A percentile compares a stretch with the other conserved stretches of the same genome.
phyloP scores from a whole-genome alignment of 2,113 vertebrate genomes.

The Leptodactylus fuscus region DNA sequence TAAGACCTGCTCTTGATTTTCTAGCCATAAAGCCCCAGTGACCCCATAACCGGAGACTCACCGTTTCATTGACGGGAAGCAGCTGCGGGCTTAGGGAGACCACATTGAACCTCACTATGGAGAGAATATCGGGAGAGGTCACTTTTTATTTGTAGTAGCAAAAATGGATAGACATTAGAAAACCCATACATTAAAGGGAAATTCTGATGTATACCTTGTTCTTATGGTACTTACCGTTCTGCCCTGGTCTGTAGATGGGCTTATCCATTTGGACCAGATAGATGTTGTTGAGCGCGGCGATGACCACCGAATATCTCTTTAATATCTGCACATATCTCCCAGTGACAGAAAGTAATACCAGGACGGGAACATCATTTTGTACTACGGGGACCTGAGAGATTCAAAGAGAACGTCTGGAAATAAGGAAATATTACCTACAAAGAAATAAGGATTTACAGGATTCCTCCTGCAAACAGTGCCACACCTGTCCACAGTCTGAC shows the following conservation, averaged over 20 bases:
- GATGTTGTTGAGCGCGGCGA: not conserved
- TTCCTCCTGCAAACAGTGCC: too few relatives aligned
- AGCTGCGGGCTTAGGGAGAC: conserved; percentile 7
- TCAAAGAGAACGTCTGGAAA: not conserved
- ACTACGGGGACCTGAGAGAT: not conserved
- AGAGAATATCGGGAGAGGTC: not conserved
- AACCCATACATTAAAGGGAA: too few relatives aligned
- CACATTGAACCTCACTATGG: not conserved
- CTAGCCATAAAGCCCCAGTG: not conserved
- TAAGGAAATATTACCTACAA: too few relatives aligned
- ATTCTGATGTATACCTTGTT: too few relatives aligned
- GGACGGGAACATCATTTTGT: not conserved
- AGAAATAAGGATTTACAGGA: too few relatives aligned
- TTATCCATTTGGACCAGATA: conserved; percentile 35
- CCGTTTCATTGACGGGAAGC: not conserved
- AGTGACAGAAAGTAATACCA: not conserved
- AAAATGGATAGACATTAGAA: too few relatives aligned
- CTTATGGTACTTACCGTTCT: conserved; percentile 20
- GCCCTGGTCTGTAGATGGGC: conserved; percentile 12
- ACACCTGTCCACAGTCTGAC: too few relatives aligned
- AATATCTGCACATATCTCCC: not conserved
- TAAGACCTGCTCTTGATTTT: not conserved
- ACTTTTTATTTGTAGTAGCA: too few relatives aligned
- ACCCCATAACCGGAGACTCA: not conserved
- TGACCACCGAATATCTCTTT: conserved; percentile 13